Conservation (phyloP, 2,797 vertebrate genomes). For the Argentina silus region DNA sequence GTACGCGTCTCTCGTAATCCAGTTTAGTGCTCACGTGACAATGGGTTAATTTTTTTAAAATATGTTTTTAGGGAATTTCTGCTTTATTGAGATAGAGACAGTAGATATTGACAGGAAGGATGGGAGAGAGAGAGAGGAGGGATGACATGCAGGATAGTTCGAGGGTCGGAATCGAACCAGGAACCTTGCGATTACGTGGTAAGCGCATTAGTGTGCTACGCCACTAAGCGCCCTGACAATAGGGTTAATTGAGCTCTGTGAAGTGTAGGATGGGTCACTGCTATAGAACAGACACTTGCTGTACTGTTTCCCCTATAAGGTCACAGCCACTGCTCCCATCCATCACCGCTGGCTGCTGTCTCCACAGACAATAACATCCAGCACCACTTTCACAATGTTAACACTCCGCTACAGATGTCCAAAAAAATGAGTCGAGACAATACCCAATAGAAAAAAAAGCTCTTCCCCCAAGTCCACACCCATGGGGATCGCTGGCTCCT, state of each 20-base stretch:
- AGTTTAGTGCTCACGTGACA: not conserved
- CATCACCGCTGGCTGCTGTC: slow-evolving; percentile 7
- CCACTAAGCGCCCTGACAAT: too few species aligned
- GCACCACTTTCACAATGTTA: not conserved
- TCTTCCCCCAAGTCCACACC: not conserved
- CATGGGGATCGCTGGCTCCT: not conserved
- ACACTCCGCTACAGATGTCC: not conserved
- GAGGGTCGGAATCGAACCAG: too few species aligned
- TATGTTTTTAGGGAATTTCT: too few species aligned
- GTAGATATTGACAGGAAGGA: too few species aligned
- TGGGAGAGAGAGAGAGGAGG: too few species aligned
- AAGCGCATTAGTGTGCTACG: too few species aligned
- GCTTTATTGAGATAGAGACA: too few species aligned
- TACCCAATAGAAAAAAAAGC: not conserved
- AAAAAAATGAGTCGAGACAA: not conserved
- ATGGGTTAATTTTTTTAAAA: not conserved
- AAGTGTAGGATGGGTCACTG: not conserved
- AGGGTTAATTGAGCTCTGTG: not conserved
- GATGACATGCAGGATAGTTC: too few species aligned
- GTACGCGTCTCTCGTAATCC: not conserved
- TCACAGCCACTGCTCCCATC: not conserved
- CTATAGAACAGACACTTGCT: not conserved
- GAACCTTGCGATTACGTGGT: too few species aligned
- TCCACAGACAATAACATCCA: slow-evolving; percentile 12
- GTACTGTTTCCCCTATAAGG: not conserved